Conservation (phyloP, 2,888 invertebrate species). For the Petrophora chlorosata region DNA sequence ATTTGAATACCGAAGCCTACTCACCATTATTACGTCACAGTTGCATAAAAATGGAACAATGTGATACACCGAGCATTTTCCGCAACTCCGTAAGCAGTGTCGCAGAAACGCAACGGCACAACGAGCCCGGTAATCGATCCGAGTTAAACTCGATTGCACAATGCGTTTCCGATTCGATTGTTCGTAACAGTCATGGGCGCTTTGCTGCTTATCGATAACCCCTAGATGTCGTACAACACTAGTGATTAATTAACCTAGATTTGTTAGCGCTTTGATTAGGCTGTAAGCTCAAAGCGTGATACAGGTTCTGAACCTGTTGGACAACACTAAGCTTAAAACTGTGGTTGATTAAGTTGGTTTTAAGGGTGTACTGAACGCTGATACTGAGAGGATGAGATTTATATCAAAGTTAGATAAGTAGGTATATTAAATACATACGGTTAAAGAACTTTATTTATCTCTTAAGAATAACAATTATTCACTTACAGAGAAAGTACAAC, state of each 20-base stretch:
- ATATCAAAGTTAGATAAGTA: too few relatives aligned
- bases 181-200: slow-evolving; percentile 34
- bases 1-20: slow-evolving; percentile 25
- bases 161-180: slow-evolving; percentile 50
- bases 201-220: slow-evolving; percentile 22
- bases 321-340: too few relatives aligned
- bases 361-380: too few relatives aligned
- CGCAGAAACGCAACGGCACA: slow-evolving; percentile 45
- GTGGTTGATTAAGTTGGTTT: too few relatives aligned
- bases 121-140: slow-evolving; percentile 48
- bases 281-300: too few relatives aligned
- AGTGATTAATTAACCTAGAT: slow-evolving; percentile 2
- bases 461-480: too few relatives aligned
- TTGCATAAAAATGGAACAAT: slow-evolving; percentile 38
- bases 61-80: slow-evolving; percentile 36
- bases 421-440: too few relatives aligned
- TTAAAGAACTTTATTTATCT: too few relatives aligned
- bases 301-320: too few relatives aligned
- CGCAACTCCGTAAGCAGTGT: slow-evolving; percentile 33
- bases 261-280: too few relatives aligned
- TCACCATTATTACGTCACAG: slow-evolving; percentile 36
- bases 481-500: too few relatives aligned
- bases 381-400: too few relatives aligned
- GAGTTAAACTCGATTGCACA: slow-evolving; percentile 53
- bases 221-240: slow-evolving; percentile 9